These are phyloP conservation scores for Toxotes lorentzi DNA, from an alignment of 2,797 vertebrate genomes.

Conservation along the genomic window DNA sequence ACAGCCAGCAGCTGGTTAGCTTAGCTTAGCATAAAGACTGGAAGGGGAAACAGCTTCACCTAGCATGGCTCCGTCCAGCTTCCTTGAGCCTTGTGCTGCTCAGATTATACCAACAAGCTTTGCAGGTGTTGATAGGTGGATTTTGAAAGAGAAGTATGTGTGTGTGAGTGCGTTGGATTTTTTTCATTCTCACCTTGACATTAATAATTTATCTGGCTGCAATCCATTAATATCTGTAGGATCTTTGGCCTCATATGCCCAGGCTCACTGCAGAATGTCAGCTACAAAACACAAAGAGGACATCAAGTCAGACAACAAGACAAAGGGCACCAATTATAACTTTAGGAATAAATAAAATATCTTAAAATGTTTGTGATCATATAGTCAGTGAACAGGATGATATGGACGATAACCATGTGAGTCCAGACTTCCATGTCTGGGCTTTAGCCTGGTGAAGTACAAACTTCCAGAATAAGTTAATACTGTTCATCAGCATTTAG, in stretches of 20 bases:
- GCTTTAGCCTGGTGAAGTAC: background rate
- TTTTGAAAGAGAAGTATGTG: slow-evolving; percentile 9
- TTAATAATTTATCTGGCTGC: slow-evolving; percentile 48
- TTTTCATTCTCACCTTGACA: slow-evolving; percentile 43
- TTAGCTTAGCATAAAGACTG: too few species aligned
- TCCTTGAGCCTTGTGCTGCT: too few species aligned
- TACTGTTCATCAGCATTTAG: background rate
- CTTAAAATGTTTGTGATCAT: too few species aligned
- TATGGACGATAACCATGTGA: background rate
- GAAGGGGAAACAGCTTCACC: too few species aligned
- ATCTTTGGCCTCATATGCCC: slow-evolving; percentile 1
- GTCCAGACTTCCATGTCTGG: background rate
- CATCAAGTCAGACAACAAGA: slow-evolving; percentile 9
- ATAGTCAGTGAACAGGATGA: too few species aligned
- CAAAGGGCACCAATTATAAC: background rate
- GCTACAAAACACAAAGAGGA: slow-evolving; percentile 43
- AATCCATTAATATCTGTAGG: slow-evolving; percentile 45
- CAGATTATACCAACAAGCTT: background rate
- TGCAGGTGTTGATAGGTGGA: too few species aligned
- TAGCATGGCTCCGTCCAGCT: too few species aligned
- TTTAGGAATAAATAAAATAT: background rate
- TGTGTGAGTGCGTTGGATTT: slow-evolving; percentile 15
- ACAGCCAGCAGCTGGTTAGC: too few species aligned
- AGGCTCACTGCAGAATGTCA: slow-evolving; percentile 28
- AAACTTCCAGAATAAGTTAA: background rate